Conservation (phyloP, 2,113 vertebrate genomes). For the Camelus bactrianus region DNA sequence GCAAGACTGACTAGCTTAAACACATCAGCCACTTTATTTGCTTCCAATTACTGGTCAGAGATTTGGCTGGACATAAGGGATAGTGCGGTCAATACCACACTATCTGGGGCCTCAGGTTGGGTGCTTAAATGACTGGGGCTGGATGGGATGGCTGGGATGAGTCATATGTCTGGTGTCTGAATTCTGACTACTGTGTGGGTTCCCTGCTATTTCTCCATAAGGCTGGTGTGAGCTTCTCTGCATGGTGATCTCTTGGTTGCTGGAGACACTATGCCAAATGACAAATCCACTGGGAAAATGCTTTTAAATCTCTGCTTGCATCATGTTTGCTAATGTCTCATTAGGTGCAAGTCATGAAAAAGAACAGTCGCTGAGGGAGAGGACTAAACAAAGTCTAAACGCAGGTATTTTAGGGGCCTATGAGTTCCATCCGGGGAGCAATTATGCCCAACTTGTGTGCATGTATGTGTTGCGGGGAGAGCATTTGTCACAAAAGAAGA, state of each 20-base stretch:
- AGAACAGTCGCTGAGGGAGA: neutral
- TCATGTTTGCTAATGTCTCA: neutral
- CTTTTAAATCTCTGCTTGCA: neutral
- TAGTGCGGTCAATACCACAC: rapidly evolving
- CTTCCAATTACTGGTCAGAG: neutral
- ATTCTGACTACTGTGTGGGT: neutral
- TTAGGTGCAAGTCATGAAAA: neutral
- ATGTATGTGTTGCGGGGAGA: neutral
- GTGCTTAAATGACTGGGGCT: neutral
- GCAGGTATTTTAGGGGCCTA: neutral
- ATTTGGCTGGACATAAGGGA: neutral
- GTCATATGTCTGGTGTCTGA: neutral
- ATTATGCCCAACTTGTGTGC: neutral
- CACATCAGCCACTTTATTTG: neutral
- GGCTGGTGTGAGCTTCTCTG: neutral
- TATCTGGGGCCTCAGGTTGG: rapidly evolving
- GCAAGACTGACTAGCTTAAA: neutral
- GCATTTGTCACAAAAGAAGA: neutral
- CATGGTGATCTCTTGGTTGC: neutral
- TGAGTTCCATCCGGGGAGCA: neutral
- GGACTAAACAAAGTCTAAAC: neutral
- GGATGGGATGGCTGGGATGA: neutral
- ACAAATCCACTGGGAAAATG: neutral
- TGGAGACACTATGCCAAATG: neutral
- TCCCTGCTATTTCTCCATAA: neutral